These are phyloP conservation scores for Steinernema scapterisci DNA, from an alignment of 2,888 invertebrate genomes.

Conservation along the genomic window DNA sequence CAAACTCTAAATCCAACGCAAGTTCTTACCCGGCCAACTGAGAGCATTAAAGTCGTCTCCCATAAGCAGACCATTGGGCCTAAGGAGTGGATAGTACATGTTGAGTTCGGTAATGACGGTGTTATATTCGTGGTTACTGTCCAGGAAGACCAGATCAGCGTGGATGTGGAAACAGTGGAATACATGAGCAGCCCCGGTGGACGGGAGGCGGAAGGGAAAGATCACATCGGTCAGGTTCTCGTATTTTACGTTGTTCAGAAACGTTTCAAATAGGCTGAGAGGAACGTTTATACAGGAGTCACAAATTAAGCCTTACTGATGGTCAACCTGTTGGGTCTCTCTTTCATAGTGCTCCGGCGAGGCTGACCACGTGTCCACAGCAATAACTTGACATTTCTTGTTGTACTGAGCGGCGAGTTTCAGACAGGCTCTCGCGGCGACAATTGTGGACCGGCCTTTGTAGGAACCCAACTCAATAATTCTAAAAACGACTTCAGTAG, in stretches of 20 bases:
- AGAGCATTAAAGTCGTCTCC: not conserved
- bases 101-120: not conserved
- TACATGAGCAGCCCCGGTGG: not conserved
- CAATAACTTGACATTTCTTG: not conserved
- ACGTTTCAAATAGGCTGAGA: not conserved
- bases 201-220: not conserved
- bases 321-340: not conserved
- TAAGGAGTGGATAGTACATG: not conserved
- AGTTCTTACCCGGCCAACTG: not conserved
- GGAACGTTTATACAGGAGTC: no score
- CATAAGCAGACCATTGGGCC: not conserved
- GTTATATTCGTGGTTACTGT: not conserved
- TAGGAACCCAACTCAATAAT: not conserved
- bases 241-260: not conserved
- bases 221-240: not conserved
- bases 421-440: not conserved
- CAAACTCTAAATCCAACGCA: not conserved
- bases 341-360: not conserved
- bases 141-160: constrained; percentile 3
- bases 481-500: not conserved
- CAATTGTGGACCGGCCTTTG: not conserved
- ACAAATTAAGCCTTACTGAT: no score
- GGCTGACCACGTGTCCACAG: not conserved
- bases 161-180: constrained; percentile 11
- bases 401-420: not conserved